Evolutionary conservation across 1,140 invertebrate species (phyloP).

Genomic region (Octopus sinensis): DNA sequence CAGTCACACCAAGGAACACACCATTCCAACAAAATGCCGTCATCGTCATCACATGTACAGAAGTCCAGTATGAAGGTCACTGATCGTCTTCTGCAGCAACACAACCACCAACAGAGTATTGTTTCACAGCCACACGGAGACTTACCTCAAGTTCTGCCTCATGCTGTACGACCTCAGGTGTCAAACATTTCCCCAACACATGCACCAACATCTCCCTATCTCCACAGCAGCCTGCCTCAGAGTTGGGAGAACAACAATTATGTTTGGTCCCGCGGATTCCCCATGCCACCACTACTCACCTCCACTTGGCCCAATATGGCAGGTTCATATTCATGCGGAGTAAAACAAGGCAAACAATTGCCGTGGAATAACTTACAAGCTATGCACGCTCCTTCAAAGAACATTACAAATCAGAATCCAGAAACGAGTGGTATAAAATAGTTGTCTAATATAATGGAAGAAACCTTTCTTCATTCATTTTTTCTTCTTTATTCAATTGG

Average conservation of each 20-base stretch:
- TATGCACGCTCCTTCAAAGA: constrained; percentile 2
- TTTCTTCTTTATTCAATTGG: background rate
- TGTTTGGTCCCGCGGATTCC: background rate
- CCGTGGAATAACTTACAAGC: background rate
- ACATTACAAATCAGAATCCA: background rate
- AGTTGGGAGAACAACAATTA: constrained; percentile 9
- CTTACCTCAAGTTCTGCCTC: background rate
- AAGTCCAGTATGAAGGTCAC: background rate
- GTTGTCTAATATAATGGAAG: background rate
- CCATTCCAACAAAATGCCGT: no score
- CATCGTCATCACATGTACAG: no score
- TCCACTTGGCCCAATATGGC: background rate
- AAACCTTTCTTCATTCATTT: background rate
- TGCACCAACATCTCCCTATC: background rate
- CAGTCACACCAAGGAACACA: no score
- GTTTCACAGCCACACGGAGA: background rate
- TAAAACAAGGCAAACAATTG: background rate
- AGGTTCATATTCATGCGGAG: background rate
- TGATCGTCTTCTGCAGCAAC: background rate
- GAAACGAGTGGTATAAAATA: background rate
- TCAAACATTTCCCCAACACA: background rate
- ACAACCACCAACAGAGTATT: background rate
- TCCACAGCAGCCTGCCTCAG: background rate
- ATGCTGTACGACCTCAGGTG: background rate
- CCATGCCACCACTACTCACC: background rate